Evolutionary conservation across 2,113 vertebrate species (phyloP).

Genomic region (Dissostichus mawsoni): DNA sequence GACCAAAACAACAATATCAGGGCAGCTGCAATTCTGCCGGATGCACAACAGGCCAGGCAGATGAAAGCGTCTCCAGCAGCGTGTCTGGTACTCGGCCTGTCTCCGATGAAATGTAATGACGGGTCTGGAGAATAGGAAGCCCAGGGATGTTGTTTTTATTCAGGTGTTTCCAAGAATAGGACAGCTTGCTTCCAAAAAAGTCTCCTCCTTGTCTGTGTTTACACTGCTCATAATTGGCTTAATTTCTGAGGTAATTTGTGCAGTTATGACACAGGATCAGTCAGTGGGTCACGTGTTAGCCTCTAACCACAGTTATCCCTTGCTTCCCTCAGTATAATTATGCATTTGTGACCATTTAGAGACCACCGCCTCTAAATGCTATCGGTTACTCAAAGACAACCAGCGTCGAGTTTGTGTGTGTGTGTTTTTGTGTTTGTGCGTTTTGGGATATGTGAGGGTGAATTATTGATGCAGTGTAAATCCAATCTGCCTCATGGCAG

Average conservation of each 20-base stretch:
- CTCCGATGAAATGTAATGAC: slow-evolving; percentile 36
- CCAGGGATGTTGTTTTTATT: slow-evolving; percentile 50
- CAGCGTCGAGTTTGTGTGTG: slow-evolving; percentile 25
- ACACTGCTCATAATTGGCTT: slow-evolving; percentile 30
- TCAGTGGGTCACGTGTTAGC: background rate
- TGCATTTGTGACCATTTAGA: slow-evolving; percentile 24
- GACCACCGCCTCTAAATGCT: slow-evolving; percentile 26
- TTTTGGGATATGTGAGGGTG: slow-evolving; percentile 54
- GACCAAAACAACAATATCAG: slow-evolving; percentile 29
- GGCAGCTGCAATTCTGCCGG: slow-evolving; percentile 39
- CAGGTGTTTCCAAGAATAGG: slow-evolving; percentile 65
- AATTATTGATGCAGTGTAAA: slow-evolving; percentile 80
- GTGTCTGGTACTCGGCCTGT: slow-evolving; percentile 32
- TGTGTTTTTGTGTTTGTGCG: slow-evolving; percentile 23
- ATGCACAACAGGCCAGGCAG: slow-evolving; percentile 36
- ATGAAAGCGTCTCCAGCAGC: slow-evolving; percentile 59
- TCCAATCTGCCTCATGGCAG: slow-evolving; percentile 76
- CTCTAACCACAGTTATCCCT: slow-evolving; percentile 17
- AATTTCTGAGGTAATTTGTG: slow-evolving; percentile 22
- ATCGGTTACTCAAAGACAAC: slow-evolving; percentile 40
- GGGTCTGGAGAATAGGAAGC: slow-evolving; percentile 48
- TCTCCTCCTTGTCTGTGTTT: slow-evolving; percentile 33
- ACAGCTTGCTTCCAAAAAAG: slow-evolving; percentile 9
- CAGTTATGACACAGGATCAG: slow-evolving; percentile 34
- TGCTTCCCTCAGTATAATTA: background rate